Evolutionary conservation across 2,113 vertebrate species (phyloP).

Genomic region (Rhinopomastus cyanomelas): DNA sequence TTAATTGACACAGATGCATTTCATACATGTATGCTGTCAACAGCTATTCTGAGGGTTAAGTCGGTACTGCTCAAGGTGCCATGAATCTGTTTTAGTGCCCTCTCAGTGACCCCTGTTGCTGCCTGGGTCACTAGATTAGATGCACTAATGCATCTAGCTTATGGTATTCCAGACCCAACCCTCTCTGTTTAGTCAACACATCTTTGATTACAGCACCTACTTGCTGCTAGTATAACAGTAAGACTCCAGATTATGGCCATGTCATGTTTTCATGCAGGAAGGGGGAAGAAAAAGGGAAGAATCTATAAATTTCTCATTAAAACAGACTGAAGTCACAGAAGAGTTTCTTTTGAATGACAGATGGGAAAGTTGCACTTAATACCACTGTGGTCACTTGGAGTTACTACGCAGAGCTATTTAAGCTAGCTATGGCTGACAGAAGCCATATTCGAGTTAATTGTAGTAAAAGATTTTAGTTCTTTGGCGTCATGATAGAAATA

Average conservation of each 20-base stretch:
- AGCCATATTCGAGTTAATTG: neutral
- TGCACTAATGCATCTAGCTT: neutral
- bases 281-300: neutral
- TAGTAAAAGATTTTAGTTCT: neutral
- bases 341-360: neutral
- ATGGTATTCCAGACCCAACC: neutral
- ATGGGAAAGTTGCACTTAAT: neutral
- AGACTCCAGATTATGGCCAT: neutral
- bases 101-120: neutral
- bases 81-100: neutral
- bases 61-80: neutral
- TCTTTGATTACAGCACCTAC: neutral
- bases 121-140: neutral
- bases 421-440: neutral
- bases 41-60: neutral
- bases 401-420: neutral
- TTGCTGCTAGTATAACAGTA: neutral
- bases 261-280: neutral
- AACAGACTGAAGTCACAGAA: neutral
- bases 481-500: neutral
- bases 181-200: neutral
- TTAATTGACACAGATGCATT: neutral
- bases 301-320: neutral
- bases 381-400: neutral
- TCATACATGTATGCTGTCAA: neutral